Conservation (phyloP, 2,797 vertebrate species). For the Trichosurus vulpecula region DNA sequence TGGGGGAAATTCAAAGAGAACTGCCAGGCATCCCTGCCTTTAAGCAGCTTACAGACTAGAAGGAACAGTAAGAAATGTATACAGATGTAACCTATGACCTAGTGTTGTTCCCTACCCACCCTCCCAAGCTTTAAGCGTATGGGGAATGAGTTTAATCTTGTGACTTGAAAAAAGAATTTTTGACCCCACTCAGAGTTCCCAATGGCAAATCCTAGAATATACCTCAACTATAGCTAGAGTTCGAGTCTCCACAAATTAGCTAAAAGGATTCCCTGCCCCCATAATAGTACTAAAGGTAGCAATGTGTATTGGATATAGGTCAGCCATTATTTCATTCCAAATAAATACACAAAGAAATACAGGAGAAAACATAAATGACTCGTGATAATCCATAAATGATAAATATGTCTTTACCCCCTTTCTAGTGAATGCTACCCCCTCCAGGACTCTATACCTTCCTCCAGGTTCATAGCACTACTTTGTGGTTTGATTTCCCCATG, state of each 20-base stretch:
- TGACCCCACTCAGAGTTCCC: neutral
- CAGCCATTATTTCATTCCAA: neutral
- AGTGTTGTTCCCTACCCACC: neutral
- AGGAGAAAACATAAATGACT: neutral
- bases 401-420: neutral
- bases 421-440: neutral
- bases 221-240: neutral
- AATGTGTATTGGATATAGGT: neutral
- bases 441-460: neutral
- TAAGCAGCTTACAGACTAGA: neutral
- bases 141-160: neutral
- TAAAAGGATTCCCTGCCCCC: neutral
- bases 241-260: neutral
- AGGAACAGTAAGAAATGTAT: neutral
- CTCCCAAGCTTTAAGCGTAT: neutral
- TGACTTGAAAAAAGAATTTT: neutral
- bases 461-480: neutral
- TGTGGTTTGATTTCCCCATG: neutral
- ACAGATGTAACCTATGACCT: neutral
- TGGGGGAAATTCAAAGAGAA: neutral
- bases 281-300: neutral
- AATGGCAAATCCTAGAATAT: neutral
- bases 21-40: neutral
- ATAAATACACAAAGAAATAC: neutral
- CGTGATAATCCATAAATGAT: neutral